Percentiles rank a stretch among this genome's conserved stretches.
Evolutionary conservation across 2,113 vertebrate genomes (phyloP).

Genomic region (Stigmatopora nigra): DNA sequence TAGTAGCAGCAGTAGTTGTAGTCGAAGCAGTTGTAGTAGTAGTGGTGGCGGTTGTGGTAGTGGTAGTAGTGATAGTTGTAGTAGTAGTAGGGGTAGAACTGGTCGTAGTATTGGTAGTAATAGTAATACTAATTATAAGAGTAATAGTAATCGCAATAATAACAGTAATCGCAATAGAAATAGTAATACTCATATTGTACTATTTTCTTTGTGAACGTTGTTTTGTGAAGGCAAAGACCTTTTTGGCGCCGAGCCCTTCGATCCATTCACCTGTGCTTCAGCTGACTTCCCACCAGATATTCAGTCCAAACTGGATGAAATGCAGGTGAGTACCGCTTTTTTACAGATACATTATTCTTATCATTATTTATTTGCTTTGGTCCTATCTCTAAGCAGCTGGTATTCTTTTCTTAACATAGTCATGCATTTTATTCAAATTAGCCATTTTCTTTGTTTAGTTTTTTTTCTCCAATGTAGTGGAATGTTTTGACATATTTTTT

Average conservation of each 20-base stretch:
- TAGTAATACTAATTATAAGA: too few relatives aligned
- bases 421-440: slow-evolving; percentile 12
- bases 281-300: slow-evolving; percentile 95
- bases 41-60: too few relatives aligned
- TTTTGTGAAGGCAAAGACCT: slow-evolving; percentile 81
- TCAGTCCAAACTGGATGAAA: slow-evolving; percentile 96
- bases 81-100: too few relatives aligned
- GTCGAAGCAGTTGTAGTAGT: too few relatives aligned
- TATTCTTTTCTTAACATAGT: too few relatives aligned
- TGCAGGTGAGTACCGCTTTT: slow-evolving; percentile 77
- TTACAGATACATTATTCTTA: not conserved
- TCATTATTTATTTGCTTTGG: not conserved
- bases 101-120: too few relatives aligned
- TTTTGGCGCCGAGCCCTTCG: slow-evolving; percentile 95
- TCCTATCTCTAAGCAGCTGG: too few relatives aligned
- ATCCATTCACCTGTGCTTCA: slow-evolving; percentile 91
- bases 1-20: too few relatives aligned
- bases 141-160: too few relatives aligned
- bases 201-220: not conserved
- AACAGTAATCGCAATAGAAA: too few relatives aligned
- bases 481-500: slow-evolving; percentile 30
- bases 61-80: too few relatives aligned
- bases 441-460: not conserved
- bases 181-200: too few relatives aligned
- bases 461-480: not conserved